phyloP scores from a whole-genome alignment of 2,797 vertebrate genomes.

The Typhlichthys eigenmanni region DNA sequence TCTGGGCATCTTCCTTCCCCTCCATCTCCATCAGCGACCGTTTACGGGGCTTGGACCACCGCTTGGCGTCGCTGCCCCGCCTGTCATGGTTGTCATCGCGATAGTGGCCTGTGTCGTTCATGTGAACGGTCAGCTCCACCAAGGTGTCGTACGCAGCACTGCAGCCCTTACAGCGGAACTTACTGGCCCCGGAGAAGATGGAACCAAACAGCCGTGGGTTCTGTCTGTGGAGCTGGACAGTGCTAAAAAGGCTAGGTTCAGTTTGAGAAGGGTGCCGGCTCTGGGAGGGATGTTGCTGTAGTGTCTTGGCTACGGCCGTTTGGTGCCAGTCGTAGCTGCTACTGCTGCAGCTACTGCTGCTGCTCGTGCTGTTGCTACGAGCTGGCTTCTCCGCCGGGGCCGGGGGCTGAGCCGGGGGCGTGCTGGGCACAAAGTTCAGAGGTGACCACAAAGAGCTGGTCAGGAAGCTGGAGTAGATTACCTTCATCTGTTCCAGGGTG shows the following conservation, averaged over 20 bases:
- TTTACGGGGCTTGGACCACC: conserved; percentile 98
- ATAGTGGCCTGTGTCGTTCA: conserved; percentile 98
- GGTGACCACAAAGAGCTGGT: conserved; percentile 95
- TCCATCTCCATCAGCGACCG: conserved; percentile 98
- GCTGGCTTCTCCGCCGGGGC: conserved; percentile 82
- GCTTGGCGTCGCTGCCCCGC: conserved; percentile 86
- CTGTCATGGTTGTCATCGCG: conserved; percentile 97
- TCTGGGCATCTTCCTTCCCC: conserved; percentile 97
- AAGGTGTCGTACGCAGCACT: conserved; percentile 96
- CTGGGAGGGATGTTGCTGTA: conserved; percentile 90
- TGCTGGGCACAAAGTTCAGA: conserved; percentile 86
- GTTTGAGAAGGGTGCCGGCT: conserved; percentile 71
- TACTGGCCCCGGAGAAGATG: conserved; percentile 97
- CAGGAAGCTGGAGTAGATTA: conserved; percentile 95
- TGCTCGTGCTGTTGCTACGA: conserved; percentile 90
- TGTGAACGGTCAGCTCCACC: conserved; percentile 97
- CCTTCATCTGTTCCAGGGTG: conserved; percentile 98
- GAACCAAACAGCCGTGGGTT: conserved; percentile 96
- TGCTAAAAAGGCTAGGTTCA: conserved; percentile 94
- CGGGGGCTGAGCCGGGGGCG: conserved; percentile 57
- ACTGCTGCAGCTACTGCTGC: conserved; percentile 91
- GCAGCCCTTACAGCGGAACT: conserved; percentile 98
- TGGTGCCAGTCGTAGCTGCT: conserved; percentile 98
- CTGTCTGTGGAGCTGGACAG: conserved; percentile 95
- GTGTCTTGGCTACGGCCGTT: conserved; percentile 92